Conservation (phyloP, 2,888 invertebrate species). For the Calameuta pallipes region DNA sequence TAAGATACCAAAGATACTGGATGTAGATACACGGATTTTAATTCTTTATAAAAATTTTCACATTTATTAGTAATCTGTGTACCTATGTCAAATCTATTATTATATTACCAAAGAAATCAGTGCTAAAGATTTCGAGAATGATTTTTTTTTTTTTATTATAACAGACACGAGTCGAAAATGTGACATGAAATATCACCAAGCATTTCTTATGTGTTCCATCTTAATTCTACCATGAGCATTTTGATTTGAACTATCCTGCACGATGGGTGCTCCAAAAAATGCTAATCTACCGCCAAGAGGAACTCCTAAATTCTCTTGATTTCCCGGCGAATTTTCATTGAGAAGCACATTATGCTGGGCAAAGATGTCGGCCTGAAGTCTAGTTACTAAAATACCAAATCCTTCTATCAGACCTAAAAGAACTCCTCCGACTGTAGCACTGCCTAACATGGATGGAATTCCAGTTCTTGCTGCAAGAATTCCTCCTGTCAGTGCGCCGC, state of each 20-base stretch:
- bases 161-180: not conserved
- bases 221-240: not conserved
- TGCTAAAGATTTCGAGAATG: not conserved
- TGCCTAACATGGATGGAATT: slow-evolving; percentile 88
- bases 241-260: not conserved
- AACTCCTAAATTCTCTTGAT: not conserved
- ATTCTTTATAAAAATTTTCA: not conserved
- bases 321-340: slow-evolving; percentile 53
- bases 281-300: not conserved
- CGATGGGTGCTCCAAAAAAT: not conserved
- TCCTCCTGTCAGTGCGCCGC: slow-evolving; percentile 94
- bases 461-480: slow-evolving; percentile 93
- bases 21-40: not conserved
- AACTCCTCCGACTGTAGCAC: slow-evolving; percentile 93
- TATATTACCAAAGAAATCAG: not conserved
- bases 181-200: not conserved
- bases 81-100: not conserved
- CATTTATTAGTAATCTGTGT: not conserved
- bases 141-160: not conserved
- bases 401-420: slow-evolving; percentile 96
- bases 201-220: not conserved
- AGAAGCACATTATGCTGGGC: slow-evolving; percentile 83
- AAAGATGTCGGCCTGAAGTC: slow-evolving; percentile 90
- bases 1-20: not conserved
- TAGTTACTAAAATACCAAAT: slow-evolving; percentile 90